These are phyloP conservation scores for Melanotaenia pygmaea DNA, from an alignment of 2,797 vertebrate genomes.

Conservation along the genomic window DNA sequence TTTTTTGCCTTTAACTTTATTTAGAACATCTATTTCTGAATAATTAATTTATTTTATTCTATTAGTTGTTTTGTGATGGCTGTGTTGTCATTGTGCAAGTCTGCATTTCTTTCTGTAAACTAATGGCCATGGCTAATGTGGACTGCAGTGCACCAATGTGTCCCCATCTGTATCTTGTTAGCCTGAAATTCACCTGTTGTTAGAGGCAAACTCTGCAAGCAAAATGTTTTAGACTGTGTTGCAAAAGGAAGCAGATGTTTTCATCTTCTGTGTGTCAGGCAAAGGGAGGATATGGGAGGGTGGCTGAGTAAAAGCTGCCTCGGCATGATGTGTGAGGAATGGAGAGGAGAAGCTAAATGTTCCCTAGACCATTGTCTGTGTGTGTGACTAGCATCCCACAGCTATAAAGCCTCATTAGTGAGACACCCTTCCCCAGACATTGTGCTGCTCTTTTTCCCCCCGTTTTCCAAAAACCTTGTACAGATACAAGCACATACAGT, in stretches of 20 bases:
- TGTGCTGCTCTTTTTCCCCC: slow-evolving; percentile 54
- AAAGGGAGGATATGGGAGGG: slow-evolving; percentile 56
- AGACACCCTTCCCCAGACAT: slow-evolving; percentile 76
- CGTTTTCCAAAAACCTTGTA: slow-evolving; percentile 49
- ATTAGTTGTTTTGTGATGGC: background rate
- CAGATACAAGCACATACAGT: slow-evolving; percentile 36
- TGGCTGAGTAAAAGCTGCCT: slow-evolving; percentile 66
- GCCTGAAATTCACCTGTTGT: slow-evolving; percentile 66
- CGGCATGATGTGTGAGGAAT: slow-evolving; percentile 74
- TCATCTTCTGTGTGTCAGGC: slow-evolving; percentile 60
- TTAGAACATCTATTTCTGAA: background rate
- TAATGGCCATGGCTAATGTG: slow-evolving; percentile 2
- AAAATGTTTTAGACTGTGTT: slow-evolving; percentile 56
- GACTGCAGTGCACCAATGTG: slow-evolving; percentile 9
- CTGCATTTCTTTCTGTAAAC: background rate
- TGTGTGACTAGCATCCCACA: slow-evolving; percentile 76
- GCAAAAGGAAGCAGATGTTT: slow-evolving; percentile 60
- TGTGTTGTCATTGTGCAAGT: background rate
- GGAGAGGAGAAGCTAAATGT: slow-evolving; percentile 75
- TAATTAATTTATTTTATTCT: background rate
- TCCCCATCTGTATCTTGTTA: slow-evolving; percentile 39
- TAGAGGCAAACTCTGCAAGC: slow-evolving; percentile 42
- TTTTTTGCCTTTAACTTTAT: background rate
- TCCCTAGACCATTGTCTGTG: slow-evolving; percentile 76
- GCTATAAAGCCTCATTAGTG: slow-evolving; percentile 84